Base-by-base conservation (phyloP, 2,113 vertebrate species). In the Plestiodon gilberti region DNA sequence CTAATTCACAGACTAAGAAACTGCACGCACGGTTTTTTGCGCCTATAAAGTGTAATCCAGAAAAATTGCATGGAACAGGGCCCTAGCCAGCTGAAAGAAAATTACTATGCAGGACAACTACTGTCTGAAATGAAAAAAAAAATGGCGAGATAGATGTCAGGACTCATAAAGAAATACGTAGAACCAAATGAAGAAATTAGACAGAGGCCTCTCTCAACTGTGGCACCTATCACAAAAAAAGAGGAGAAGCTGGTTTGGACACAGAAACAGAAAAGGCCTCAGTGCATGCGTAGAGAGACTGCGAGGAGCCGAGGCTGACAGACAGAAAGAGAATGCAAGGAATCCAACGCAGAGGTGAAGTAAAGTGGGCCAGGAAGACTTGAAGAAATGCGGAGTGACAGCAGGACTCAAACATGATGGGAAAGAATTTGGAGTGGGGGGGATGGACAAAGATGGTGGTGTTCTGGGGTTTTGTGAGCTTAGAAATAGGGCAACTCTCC, bases 61-160 rank as follows among this genome's bases (percentile, higher is more conserved):
- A 59, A 62, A 18, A 38, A 78, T 33, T 22, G n/a, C 28, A 57
- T 35, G 43, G 48, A 38, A 38, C 18, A 35, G 23, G 11, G 15
- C 20, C 52, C 64, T 52, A 78, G 62, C 40, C 52, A 67, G 15
- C 43, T 33, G 61, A 11, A 35, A 74, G 67, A 35, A 77, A 64
- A 84, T 81, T 48, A 81, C 25, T 25, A 38, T 78, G 52, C 76
- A 59, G 35, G 52, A 22, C 28, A 59, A 35, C 55, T 18, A 52
- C 65, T n/a, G n/a, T n/a, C n/a, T 40, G 65, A 70, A 81, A 86
- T 74, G 55, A 74, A 74, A 74, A 81, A 17, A 48, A 48, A 48
- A 48, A 48, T 52, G 69, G 20, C 73, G 25, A 75, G 78, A 86
- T 86, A 75, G 78, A 86, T 86, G 78, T 48, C 35, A 38, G 85